Conservation (phyloP, 2,113 vertebrate species). For the Neomonachus schauinslandi region DNA sequence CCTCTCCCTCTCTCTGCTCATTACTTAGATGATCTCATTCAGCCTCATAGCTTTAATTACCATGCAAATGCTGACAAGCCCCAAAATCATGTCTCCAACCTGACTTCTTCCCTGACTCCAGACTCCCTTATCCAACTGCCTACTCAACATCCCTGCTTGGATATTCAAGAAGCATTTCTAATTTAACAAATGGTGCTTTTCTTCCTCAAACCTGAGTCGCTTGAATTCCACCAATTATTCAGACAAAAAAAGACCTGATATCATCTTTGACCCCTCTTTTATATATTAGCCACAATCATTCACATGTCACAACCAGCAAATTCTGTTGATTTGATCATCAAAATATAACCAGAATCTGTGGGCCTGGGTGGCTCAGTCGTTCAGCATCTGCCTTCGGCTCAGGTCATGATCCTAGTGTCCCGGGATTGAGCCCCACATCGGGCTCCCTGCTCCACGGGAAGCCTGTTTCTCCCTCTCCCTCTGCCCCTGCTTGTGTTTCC, state of each 20-base stretch:
- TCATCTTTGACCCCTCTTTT: neutral
- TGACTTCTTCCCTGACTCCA: neutral
- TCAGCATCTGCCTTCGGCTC: too few species aligned
- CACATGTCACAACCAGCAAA: neutral
- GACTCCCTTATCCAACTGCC: conserved; percentile 22
- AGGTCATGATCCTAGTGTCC: too few species aligned
- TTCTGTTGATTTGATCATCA: neutral
- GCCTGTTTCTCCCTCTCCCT: too few species aligned
- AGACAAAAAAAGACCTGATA: neutral
- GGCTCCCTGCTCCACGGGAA: too few species aligned
- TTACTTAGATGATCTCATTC: conserved; percentile 43
- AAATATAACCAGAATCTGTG: neutral
- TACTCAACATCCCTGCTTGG: neutral
- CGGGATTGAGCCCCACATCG: too few species aligned
- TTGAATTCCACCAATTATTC: conserved; percentile 31
- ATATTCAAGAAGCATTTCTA: conserved; percentile 30
- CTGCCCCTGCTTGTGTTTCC: too few species aligned
- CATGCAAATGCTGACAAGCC: conserved; percentile 26
- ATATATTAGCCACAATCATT: neutral
- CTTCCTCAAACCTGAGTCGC: neutral
- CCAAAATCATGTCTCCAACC: conserved; percentile 37
- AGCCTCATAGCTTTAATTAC: conserved; percentile 23
- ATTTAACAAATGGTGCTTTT: conserved; percentile 21
- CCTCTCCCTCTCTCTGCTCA: neutral
- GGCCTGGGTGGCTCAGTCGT: too few species aligned